These are phyloP conservation scores for Megaleporinus macrocephalus DNA, from an alignment of 2,113 vertebrate genomes.

Conservation along the genomic window DNA sequence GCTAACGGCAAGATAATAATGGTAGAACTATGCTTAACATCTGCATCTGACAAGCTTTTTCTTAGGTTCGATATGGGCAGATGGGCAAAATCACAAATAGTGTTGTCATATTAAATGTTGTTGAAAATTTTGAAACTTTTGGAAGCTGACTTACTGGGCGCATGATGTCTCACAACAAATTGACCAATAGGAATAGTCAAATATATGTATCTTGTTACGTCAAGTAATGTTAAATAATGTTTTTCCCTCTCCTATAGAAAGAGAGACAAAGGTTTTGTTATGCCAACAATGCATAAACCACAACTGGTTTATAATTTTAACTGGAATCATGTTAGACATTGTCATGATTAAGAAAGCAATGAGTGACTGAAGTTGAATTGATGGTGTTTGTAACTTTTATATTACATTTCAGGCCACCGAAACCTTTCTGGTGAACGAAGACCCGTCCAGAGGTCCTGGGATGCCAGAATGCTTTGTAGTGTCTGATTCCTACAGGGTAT, in stretches of 20 bases:
- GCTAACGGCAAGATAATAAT: slow-evolving; percentile 25
- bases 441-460: slow-evolving; percentile 81
- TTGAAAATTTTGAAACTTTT: no score
- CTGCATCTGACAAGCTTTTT: background rate
- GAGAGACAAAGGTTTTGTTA: background rate
- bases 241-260: background rate
- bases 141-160: no score
- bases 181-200: no score
- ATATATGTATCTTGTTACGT: no score
- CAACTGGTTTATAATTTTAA: background rate
- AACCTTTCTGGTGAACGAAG: slow-evolving; percentile 83
- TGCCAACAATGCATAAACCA: background rate
- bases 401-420: slow-evolving; percentile 79
- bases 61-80: no score
- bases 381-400: slow-evolving; percentile 57
- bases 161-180: no score
- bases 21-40: background rate
- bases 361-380: background rate
- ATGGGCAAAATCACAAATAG: background rate
- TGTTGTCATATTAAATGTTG: no score
- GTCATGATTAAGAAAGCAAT: background rate
- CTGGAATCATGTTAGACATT: background rate
- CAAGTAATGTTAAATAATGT: background rate
- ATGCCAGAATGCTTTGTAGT: slow-evolving; percentile 85
- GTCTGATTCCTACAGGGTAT: slow-evolving; percentile 84